phyloP scores from a whole-genome alignment of 2,797 vertebrate species.

The Sebastes flavidus region DNA sequence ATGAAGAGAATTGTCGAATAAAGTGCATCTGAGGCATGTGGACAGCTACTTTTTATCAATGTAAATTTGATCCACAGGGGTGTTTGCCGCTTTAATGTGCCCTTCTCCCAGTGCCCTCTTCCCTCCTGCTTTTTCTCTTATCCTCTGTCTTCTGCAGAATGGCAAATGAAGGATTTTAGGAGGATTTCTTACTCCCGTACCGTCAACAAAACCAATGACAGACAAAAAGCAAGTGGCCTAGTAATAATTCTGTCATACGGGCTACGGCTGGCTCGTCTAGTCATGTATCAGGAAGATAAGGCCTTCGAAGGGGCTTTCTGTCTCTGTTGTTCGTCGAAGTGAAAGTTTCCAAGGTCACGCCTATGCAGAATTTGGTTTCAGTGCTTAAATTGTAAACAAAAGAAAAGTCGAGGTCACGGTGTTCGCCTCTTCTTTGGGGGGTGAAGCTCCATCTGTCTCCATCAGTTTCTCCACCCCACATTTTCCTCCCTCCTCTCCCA shows the following conservation, averaged over 20 bases:
- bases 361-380: background rate
- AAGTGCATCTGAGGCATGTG: slow-evolving; percentile 16
- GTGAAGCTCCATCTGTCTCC: background rate
- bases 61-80: background rate
- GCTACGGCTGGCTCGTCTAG: slow-evolving; percentile 23
- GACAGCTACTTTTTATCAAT: slow-evolving; percentile 15
- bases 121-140: slow-evolving; percentile 15
- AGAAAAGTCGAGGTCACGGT: background rate
- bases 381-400: slow-evolving; percentile 26
- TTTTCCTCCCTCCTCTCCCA: background rate
- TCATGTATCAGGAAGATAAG: slow-evolving; percentile 48
- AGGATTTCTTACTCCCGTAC: slow-evolving; percentile 26
- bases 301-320: slow-evolving; percentile 18
- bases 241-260: slow-evolving; percentile 54
- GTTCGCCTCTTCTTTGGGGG: background rate
- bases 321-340: slow-evolving; percentile 6
- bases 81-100: background rate
- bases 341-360: slow-evolving; percentile 41
- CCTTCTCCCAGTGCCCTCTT: background rate
- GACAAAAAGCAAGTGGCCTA: slow-evolving; percentile 32
- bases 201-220: slow-evolving; percentile 21
- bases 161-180: slow-evolving; percentile 40
- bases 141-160: slow-evolving; percentile 38
- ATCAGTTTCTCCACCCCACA: background rate
- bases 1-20: slow-evolving; percentile 9